A percentile compares a stretch with the other conserved stretches of the same genome.
Conservation (phyloP, 2,113 vertebrate genomes). For the Plecotus auritus region DNA sequence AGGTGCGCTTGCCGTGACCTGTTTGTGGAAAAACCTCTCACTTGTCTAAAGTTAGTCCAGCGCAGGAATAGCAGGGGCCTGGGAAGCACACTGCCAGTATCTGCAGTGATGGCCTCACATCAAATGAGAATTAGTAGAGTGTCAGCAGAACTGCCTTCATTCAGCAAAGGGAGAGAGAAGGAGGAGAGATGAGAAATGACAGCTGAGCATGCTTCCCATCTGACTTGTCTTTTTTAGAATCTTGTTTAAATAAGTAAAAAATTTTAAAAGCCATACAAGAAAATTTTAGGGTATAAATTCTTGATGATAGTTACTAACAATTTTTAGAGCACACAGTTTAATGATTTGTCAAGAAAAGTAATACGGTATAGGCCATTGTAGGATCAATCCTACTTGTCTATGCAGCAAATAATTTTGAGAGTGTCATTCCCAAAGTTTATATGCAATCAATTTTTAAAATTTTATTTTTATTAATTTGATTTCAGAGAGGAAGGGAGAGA, state of each 20-base stretch:
- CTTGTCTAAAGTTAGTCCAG: background rate
- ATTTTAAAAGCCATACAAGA: background rate
- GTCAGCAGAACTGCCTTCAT: background rate
- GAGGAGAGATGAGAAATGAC: background rate
- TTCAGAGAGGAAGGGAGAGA: too few species aligned
- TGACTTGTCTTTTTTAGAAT: slow-evolving; percentile 16
- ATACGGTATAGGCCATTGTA: background rate
- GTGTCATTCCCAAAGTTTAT: background rate
- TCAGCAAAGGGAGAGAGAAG: background rate
- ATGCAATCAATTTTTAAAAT: background rate
- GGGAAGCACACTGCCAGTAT: background rate
- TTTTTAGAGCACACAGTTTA: background rate
- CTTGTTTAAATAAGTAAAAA: background rate
- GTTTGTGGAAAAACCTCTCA: background rate
- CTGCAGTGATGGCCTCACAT: background rate
- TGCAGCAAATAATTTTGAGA: background rate
- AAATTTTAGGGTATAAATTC: background rate
- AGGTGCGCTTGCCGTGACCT: background rate
- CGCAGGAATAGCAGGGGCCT: background rate
- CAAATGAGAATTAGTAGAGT: background rate
- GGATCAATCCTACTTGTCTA: background rate
- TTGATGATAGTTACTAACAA: background rate
- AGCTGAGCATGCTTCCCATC: background rate
- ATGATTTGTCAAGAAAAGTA: background rate
- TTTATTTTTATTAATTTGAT: background rate